Conservation (phyloP, 2,888 invertebrate genomes). For the Cantharis rustica region DNA sequence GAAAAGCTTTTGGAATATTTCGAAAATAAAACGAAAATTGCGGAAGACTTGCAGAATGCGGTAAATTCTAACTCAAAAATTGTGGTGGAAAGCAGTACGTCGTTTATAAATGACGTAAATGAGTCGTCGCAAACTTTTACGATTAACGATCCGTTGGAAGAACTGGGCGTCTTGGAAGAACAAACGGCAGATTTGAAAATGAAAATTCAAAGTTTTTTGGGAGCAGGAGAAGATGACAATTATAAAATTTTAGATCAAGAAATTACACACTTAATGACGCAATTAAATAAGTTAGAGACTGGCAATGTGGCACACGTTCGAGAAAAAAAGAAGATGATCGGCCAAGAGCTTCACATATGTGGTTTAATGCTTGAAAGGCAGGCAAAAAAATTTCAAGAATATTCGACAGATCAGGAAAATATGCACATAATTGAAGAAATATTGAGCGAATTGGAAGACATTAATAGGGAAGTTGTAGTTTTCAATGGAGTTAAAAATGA, state of each 20-base stretch:
- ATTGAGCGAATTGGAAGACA: neutral
- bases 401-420: conserved; percentile 21
- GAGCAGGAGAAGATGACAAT: neutral
- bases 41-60: neutral
- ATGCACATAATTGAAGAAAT: conserved; percentile 4
- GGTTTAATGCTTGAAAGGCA: neutral
- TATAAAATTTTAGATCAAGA: neutral
- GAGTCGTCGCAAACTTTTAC: neutral
- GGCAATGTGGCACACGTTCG: neutral
- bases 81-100: neutral
- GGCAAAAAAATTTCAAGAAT: conserved; percentile 13
- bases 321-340: neutral
- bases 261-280: neutral
- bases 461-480: neutral
- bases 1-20: conserved; percentile 26
- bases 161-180: neutral
- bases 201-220: neutral
- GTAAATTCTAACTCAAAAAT: neutral
- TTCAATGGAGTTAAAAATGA: conserved; percentile 22
- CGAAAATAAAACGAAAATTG: conserved; percentile 19
- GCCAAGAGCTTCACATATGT: neutral
- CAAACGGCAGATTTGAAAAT: neutral
- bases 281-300: neutral
- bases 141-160: neutral
- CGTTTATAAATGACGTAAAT: neutral